phyloP scores from a whole-genome alignment of 2,113 vertebrate genomes.

The Athene noctua region DNA sequence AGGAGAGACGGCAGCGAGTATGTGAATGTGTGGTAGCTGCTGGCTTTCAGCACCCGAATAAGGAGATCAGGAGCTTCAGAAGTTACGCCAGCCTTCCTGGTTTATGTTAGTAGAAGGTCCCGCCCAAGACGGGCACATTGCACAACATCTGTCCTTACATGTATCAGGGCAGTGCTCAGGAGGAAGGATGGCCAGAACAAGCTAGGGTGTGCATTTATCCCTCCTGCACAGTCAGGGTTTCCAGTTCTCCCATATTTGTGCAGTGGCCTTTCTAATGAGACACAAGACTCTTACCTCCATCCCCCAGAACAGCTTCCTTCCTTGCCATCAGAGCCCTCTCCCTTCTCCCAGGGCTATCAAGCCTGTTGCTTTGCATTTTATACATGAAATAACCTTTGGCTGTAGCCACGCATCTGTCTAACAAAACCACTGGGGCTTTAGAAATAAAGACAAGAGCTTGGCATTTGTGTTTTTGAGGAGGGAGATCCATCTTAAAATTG shows the following conservation, averaged over 20 bases:
- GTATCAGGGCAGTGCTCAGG: background rate
- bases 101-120: background rate
- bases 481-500: background rate
- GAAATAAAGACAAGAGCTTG: background rate
- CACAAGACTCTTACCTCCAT: background rate
- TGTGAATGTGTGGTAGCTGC: background rate
- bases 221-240: background rate
- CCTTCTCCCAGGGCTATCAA: background rate
- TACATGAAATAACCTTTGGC: background rate
- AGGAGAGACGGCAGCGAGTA: background rate
- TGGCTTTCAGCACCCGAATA: background rate
- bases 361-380: background rate
- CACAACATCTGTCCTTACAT: fast-evolving
- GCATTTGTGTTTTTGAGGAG: background rate
- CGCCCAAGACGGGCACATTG: fast-evolving
- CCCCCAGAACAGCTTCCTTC: background rate
- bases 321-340: background rate
- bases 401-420: background rate
- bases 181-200: background rate
- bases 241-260: background rate
- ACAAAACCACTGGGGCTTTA: background rate
- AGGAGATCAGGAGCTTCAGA: background rate
- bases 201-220: background rate
- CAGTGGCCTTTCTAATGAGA: background rate
- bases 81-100: background rate